phyloP scores from a whole-genome alignment of 2,888 invertebrate species.

The Sinodicranocentrus sp. region DNA sequence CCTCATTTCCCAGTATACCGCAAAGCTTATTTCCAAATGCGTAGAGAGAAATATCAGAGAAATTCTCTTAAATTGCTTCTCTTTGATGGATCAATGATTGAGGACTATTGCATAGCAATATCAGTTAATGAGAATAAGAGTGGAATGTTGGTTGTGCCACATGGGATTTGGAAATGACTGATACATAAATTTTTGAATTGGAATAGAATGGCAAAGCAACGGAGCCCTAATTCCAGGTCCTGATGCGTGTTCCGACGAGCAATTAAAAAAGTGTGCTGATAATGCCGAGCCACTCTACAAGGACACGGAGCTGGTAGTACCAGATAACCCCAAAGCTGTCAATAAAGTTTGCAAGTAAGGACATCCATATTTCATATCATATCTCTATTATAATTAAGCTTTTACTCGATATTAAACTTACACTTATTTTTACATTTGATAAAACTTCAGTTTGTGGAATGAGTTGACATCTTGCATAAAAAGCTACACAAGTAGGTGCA shows the following conservation, averaged over 20 bases:
- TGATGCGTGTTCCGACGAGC: constrained; percentile 66
- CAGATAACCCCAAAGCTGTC: constrained; percentile 64
- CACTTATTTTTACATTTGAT: not conserved
- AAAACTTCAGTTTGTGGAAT: constrained; percentile 72
- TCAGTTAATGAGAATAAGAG: no score
- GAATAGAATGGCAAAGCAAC: constrained; percentile 41
- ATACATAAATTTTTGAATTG: no score
- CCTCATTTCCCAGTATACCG: no score
- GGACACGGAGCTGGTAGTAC: constrained; percentile 69
- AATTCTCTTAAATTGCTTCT: no score
- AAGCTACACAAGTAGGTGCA: constrained; percentile 64
- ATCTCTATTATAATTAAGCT: no score
- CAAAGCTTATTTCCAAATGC: no score
- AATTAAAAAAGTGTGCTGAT: constrained; percentile 72
- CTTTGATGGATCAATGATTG: no score
- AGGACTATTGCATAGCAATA: not conserved
- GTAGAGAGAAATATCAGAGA: no score
- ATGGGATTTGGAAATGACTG: no score
- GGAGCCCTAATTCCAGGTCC: constrained; percentile 50
- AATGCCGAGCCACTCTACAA: constrained; percentile 71
- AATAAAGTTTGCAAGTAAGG: constrained; percentile 74
- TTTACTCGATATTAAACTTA: not conserved
- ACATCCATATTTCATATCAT: no score
- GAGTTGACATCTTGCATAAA: constrained; percentile 72
- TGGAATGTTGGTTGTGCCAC: no score